Evolutionary conservation across 2,888 invertebrate species (phyloP).

Genomic region (Leptopilina drosophilae): DNA sequence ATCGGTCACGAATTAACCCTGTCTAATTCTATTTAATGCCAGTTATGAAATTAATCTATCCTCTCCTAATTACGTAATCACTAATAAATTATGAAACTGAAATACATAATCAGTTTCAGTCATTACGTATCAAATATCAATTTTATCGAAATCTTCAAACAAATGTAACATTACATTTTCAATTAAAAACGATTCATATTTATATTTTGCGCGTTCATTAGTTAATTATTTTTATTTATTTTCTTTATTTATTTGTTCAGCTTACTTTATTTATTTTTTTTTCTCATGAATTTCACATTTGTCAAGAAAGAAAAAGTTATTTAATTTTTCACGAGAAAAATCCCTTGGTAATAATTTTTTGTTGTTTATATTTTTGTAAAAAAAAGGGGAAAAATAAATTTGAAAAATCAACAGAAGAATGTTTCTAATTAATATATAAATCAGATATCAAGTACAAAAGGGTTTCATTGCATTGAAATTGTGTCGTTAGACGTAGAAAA

Average conservation of each 20-base stretch:
- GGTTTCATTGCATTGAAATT: constrained; percentile 6
- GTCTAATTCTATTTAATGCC: not conserved
- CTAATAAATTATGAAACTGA: not conserved
- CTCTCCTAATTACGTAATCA: constrained; percentile 2
- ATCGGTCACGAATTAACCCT: no score
- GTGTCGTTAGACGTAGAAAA: constrained; percentile 4
- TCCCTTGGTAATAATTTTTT: not conserved
- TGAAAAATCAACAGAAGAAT: not conserved
- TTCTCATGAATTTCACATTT: no score
- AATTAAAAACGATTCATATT: no score
- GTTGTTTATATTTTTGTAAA: not conserved
- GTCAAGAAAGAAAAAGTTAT: no score
- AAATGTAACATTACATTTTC: no score
- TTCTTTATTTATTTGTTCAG: no score
- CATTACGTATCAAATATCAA: no score
- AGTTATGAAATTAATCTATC: not conserved
- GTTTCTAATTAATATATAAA: not conserved
- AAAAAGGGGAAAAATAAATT: not conserved
- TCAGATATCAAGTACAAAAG: not conserved
- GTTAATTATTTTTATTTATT: no score
- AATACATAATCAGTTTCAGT: not conserved
- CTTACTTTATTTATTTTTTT: no score
- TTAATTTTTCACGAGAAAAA: no score
- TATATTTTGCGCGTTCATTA: no score
- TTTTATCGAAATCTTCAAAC: no score